These are phyloP conservation scores for Eurytoma adleriae DNA, from an alignment of 2,888 invertebrate genomes.

Conservation along the genomic window DNA sequence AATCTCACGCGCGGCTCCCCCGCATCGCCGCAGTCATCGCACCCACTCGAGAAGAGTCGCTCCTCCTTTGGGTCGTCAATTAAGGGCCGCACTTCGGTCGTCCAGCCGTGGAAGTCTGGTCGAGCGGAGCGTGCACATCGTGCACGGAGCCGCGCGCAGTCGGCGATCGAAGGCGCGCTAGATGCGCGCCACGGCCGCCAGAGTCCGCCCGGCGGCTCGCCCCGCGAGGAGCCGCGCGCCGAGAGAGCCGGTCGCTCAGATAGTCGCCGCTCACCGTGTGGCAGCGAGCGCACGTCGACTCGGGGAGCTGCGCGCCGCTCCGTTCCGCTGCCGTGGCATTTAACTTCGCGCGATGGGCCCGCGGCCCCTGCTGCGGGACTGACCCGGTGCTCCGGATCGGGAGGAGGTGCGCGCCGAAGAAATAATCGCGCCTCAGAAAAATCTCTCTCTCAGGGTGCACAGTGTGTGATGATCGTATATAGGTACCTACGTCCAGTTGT, in stretches of 20 bases:
- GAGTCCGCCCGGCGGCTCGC: conserved; percentile 53
- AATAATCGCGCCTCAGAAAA: too few species aligned
- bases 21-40: too few species aligned
- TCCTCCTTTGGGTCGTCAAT: conserved; percentile 14
- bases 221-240: conserved; percentile 60
- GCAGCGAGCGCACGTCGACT: conserved; percentile 67
- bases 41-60: too few species aligned
- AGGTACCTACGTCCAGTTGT: too few species aligned
- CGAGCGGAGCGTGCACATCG: conserved; percentile 61
- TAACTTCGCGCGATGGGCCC: too few species aligned
- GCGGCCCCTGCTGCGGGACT: too few species aligned
- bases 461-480: too few species aligned
- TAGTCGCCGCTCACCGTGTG: conserved; percentile 68
- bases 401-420: too few species aligned
- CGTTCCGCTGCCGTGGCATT: too few species aligned
- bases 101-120: conserved; percentile 63
- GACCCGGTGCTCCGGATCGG: too few species aligned
- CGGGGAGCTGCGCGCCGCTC: neutral
- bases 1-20: too few species aligned
- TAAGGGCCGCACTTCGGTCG: neutral
- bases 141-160: neutral
- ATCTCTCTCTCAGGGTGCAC: too few species aligned
- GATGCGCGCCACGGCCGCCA: neutral
- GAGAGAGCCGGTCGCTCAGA: conserved; percentile 64
- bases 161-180: neutral